Evolutionary conservation across 92 coral and sea anemone genomes (phyloP).

Genomic region (Paramuricea clavata): DNA sequence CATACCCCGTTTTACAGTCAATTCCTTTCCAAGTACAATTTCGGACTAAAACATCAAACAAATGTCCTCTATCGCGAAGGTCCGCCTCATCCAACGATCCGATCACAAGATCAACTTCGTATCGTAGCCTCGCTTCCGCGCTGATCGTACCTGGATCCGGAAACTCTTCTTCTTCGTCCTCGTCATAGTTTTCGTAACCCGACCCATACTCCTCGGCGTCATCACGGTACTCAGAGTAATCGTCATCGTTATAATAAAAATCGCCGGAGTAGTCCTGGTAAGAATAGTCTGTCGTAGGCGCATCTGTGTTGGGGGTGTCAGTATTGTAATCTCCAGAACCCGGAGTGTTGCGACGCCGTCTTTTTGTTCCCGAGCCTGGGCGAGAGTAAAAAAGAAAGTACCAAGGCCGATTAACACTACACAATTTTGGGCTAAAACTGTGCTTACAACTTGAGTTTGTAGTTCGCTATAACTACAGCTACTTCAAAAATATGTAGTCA

Average conservation of each 20-base stretch:
- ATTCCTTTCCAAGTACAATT: slow-evolving; percentile 88
- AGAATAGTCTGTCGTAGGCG: not conserved
- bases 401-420: not conserved
- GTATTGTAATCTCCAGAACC: too few relatives aligned
- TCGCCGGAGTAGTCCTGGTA: not conserved
- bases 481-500: too few relatives aligned
- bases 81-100: slow-evolving; percentile 34
- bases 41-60: slow-evolving; percentile 71
- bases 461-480: too few relatives aligned
- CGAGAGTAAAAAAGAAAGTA: not conserved
- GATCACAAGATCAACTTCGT: not conserved
- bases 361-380: too few relatives aligned
- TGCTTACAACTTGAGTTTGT: too few relatives aligned
- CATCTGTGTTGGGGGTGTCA: too few relatives aligned
- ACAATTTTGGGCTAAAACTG: not conserved
- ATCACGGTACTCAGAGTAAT: not conserved
- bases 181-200: not conserved
- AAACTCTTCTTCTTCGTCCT: slow-evolving; percentile 27
- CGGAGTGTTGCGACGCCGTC: too few relatives aligned
- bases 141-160: slow-evolving; percentile 32
- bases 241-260: not conserved
- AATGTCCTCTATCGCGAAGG: slow-evolving; percentile 76
- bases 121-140: slow-evolving; percentile 6
- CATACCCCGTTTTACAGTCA: slow-evolving; percentile 83
- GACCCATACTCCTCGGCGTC: slow-evolving; percentile 6